phyloP scores from a whole-genome alignment of 2,888 invertebrate species.

The Apeira syringaria region DNA sequence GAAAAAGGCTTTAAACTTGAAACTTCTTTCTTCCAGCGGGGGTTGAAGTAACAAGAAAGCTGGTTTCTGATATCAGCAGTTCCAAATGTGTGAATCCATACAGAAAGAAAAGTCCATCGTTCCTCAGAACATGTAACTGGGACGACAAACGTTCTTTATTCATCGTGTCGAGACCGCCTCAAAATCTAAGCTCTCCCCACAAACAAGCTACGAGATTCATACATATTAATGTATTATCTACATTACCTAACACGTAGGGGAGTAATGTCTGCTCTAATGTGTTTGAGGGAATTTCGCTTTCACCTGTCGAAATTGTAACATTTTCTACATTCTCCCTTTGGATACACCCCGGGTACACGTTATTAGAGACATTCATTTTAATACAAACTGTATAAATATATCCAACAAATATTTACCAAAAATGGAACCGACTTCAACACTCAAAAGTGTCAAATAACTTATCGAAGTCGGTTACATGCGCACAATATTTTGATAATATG shows the following conservation, averaged over 20 bases:
- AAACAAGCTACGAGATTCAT: slow-evolving; percentile 70
- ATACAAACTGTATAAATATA: too few species aligned
- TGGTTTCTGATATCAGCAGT: too few species aligned
- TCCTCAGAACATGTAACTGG: slow-evolving; percentile 16
- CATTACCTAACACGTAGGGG: slow-evolving; percentile 62
- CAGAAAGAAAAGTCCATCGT: slow-evolving; percentile 9
- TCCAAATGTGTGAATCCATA: too few species aligned
- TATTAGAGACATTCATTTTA: slow-evolving; percentile 33
- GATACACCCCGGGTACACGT: slow-evolving; percentile 31
- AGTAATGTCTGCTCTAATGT: slow-evolving; percentile 64
- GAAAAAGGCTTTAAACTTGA: too few species aligned
- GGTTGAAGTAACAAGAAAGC: too few species aligned
- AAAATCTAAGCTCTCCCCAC: slow-evolving; percentile 68
- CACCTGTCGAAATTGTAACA: slow-evolving; percentile 58
- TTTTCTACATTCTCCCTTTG: slow-evolving; percentile 33
- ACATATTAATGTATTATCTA: slow-evolving; percentile 79
- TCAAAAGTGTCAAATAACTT: too few species aligned
- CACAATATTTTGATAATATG: too few species aligned
- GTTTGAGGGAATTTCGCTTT: slow-evolving; percentile 64
- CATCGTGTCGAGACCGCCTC: slow-evolving; percentile 60
- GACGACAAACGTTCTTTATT: slow-evolving; percentile 58
- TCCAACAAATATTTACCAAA: too few species aligned
- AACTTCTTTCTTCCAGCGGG: too few species aligned
- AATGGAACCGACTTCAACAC: too few species aligned
- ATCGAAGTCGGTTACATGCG: too few species aligned